Base-by-base conservation (phyloP, 2,888 invertebrate species). In the Hydroisotoma schaefferi region DNA sequence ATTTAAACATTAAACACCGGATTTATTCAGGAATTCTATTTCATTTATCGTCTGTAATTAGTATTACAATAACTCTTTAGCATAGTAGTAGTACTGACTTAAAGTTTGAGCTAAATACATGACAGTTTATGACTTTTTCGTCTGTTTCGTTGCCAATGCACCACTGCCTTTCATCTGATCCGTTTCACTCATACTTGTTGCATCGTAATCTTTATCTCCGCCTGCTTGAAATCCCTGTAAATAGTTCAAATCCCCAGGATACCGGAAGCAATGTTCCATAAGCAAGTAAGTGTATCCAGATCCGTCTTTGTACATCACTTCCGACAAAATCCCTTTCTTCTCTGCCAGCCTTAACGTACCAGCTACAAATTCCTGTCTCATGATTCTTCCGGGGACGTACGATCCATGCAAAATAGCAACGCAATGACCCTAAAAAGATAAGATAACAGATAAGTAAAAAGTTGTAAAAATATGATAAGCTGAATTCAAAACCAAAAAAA, bases 351-450 rank as follows among this genome's bases (percentile, higher is more conserved):
- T 47, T 1, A 71, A 27, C 6, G 66, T 67, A 25, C 71, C 71
- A 25, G 67, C 68, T 0, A 68, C 38, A 44, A 70, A 70, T 20
- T 71, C 68, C 6, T 56, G 61, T 4, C 49, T 29, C 0, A 56
- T 54, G n/a, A 57, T 47, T 28, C 27, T 47, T 23, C 65, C 61
- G 12, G 71, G 71, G 2, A 71, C 12, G 0, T 67, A 0, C 5
- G 63, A 57, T 20, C 69, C 68, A 38, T 63, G 61, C 18, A 51
- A 58, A 1, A 67, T 43, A 2, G 59, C 65, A 25, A 68, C 53
- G 26, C 65, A 61, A 29, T 67, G 63, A 20, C 61, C 59, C 61
- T 61, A 26, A 8, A 47, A 27, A 10, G 12, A 5, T 6, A 47
- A 55, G 53, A 46, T 37, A 33, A 20, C 3, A 52, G 6, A 18